Conservation (phyloP, 2,113 vertebrate species). For the Crocuta crocuta region DNA sequence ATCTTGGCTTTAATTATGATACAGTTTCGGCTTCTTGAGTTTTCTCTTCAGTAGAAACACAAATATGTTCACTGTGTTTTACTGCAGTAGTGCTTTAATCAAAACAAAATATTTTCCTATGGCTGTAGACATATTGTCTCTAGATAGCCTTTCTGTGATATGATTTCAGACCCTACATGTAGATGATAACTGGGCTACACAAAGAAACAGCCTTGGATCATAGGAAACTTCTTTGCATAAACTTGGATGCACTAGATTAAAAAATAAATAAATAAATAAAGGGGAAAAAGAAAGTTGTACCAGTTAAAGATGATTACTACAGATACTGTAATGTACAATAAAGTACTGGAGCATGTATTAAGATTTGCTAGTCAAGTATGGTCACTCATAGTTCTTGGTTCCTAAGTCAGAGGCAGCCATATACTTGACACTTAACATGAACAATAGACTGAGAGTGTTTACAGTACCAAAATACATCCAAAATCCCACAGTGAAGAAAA, state of each 20-base stretch:
- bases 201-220: not conserved
- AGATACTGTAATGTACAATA: not conserved
- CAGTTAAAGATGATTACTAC: not conserved
- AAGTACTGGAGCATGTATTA: not conserved
- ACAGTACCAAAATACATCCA: not conserved
- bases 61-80: not conserved
- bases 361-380: not conserved
- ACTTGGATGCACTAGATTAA: too few species aligned
- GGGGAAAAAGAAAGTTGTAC: not conserved
- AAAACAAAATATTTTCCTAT: not conserved
- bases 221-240: not conserved
- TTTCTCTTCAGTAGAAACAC: not conserved
- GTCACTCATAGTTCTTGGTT: not conserved
- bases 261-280: too few species aligned
- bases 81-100: not conserved
- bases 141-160: not conserved
- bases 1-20: not conserved
- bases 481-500: not conserved
- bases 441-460: not conserved
- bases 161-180: not conserved
- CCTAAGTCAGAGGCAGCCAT: not conserved
- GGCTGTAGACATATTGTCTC: not conserved
- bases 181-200: not conserved
- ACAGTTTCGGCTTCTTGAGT: slow-evolving; percentile 6
- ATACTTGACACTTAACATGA: not conserved